phyloP scores from a whole-genome alignment of 1,140 invertebrate genomes.

The Cephus cinctus region DNA sequence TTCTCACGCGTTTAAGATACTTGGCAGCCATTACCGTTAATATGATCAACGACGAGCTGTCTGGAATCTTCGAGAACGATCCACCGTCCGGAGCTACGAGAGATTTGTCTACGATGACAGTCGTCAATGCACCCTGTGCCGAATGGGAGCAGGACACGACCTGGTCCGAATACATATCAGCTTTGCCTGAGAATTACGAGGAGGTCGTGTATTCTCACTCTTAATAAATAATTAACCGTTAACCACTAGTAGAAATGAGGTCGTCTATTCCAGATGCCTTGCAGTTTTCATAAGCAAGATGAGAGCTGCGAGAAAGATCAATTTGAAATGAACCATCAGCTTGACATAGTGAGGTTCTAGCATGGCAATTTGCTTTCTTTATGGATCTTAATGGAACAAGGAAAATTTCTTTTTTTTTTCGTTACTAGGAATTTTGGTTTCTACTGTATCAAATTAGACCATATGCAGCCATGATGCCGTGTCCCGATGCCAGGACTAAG shows the following conservation, averaged over 20 bases:
- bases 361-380: background rate
- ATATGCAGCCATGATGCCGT: conserved; percentile 24
- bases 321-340: conserved; percentile 20
- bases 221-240: conserved; percentile 2
- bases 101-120: conserved; percentile 12
- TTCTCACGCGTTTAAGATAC: no score
- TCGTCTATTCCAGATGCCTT: conserved; percentile 16
- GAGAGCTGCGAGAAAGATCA: conserved; percentile 11
- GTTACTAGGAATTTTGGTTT: conserved; percentile 34
- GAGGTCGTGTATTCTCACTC: no score
- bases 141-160: conserved; percentile 31
- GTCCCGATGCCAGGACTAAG: conserved; percentile 23
- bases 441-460: conserved; percentile 34
- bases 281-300: conserved; percentile 21
- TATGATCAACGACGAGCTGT: conserved; percentile 30
- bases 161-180: conserved; percentile 25
- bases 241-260: no score
- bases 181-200: conserved; percentile 15
- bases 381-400: background rate
- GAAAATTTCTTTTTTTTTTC: background rate
- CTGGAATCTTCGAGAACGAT: conserved; percentile 20
- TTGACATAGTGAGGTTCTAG: conserved; percentile 22
- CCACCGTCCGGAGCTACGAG: conserved; percentile 21
- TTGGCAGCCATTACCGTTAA: conserved; percentile 23
- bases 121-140: conserved; percentile 9